These are phyloP conservation scores for Cataglyphis rosenhaueri DNA, from an alignment of 2,888 invertebrate species.

Conservation along the genomic window DNA sequence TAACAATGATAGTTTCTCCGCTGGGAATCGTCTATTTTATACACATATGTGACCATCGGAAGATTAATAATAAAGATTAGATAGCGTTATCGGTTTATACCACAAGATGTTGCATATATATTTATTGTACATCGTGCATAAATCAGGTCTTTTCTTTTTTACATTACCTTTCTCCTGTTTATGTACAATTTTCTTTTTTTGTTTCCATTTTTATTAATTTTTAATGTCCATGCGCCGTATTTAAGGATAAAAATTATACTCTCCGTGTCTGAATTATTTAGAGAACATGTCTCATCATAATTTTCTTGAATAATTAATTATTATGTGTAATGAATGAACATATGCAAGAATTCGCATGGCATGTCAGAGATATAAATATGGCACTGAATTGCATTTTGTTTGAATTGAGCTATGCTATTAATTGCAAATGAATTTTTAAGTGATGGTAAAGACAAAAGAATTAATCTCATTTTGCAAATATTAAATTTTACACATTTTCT, in stretches of 20 bases:
- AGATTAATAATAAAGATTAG: constrained; percentile 16
- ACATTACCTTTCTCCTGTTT: constrained; percentile 40
- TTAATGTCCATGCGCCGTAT: constrained; percentile 45
- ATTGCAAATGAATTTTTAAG: constrained; percentile 26
- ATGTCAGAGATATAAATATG: constrained; percentile 1
- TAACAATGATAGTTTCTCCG: not conserved
- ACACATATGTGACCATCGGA: not conserved
- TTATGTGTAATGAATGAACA: not conserved
- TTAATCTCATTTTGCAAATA: constrained; percentile 39
- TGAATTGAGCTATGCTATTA: not conserved
- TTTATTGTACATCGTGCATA: not conserved
- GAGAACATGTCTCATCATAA: not conserved
- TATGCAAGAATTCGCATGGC: not conserved
- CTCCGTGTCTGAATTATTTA: not conserved
- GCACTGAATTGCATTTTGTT: not conserved
- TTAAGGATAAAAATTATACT: not conserved
- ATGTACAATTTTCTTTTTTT: constrained; percentile 15
- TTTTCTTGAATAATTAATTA: not conserved
- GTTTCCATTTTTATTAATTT: constrained; percentile 62
- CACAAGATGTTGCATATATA: not conserved
- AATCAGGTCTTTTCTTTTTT: not conserved
- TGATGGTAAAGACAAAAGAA: constrained; percentile 3
- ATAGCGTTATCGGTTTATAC: not conserved
- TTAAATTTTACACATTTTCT: constrained; percentile 55
- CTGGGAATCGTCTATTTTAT: not conserved